Evolutionary conservation across 1,140 invertebrate species (phyloP).

Genomic region (Hylyphantes graminicola): DNA sequence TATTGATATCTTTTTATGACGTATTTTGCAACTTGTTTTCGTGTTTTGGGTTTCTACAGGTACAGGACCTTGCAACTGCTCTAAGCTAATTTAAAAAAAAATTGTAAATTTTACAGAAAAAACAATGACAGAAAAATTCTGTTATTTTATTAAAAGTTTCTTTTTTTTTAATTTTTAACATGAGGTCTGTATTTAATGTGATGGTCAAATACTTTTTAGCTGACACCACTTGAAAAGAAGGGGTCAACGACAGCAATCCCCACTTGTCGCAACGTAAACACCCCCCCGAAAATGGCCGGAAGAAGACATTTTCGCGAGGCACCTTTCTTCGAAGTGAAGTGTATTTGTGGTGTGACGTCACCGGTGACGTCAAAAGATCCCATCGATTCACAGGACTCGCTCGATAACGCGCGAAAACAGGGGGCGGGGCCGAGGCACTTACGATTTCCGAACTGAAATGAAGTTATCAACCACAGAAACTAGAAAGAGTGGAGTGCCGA

Average conservation of each 20-base stretch:
- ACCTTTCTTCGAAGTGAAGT: no score
- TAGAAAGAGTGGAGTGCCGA: not conserved
- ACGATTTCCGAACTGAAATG: not conserved
- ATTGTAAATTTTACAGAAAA: no score
- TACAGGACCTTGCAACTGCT: no score
- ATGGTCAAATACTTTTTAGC: no score
- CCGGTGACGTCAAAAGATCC: conserved; percentile 47
- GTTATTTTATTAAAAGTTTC: no score
- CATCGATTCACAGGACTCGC: conserved; percentile 33
- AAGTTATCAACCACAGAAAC: conserved; percentile 22
- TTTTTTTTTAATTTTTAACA: no score
- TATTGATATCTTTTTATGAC: no score
- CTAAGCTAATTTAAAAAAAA: no score
- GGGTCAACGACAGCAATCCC: not conserved
- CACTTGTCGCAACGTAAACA: not conserved
- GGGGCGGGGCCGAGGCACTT: not conserved
- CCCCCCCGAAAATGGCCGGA: conserved; percentile 4
- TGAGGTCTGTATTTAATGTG: no score
- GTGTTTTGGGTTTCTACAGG: no score
- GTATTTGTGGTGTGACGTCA: conserved; percentile 46
- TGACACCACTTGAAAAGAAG: not conserved
- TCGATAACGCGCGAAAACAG: conserved; percentile 37
- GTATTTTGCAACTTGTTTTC: no score
- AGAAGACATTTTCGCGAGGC: not conserved
- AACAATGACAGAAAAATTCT: no score